These are phyloP conservation scores for Folsomia manolachei DNA, from an alignment of 2,888 invertebrate species.

Conservation along the genomic window DNA sequence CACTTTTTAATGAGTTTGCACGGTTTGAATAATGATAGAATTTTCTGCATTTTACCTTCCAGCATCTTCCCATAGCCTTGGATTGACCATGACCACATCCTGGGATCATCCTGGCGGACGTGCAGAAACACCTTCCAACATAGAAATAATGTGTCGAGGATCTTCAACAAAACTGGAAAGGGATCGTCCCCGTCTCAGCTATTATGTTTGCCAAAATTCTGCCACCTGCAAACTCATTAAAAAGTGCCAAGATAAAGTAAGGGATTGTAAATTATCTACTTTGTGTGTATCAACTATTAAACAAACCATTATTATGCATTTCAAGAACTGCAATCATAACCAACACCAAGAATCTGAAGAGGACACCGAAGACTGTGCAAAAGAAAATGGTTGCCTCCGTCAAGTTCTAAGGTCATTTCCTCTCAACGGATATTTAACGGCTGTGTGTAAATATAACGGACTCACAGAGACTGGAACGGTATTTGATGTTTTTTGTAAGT, in stretches of 20 bases:
- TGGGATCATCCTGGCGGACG: too few species aligned
- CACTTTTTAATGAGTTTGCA: too few species aligned
- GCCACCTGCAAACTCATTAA: slow-evolving; percentile 36
- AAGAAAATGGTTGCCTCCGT: slow-evolving; percentile 20
- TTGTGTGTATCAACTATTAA: slow-evolving; percentile 1
- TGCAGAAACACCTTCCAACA: background rate
- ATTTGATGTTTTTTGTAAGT: slow-evolving; percentile 40
- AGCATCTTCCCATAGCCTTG: too few species aligned
- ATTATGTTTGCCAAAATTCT: slow-evolving; percentile 33
- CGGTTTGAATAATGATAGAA: too few species aligned
- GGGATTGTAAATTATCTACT: background rate
- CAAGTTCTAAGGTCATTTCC: slow-evolving; percentile 28
- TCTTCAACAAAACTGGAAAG: background rate
- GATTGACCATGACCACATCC: too few species aligned
- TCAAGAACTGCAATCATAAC: slow-evolving; percentile 32
- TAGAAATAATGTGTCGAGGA: background rate
- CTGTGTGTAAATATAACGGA: slow-evolving; percentile 36
- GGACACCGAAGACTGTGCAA: slow-evolving; percentile 11
- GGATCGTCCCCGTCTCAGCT: slow-evolving; percentile 25
- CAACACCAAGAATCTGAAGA: slow-evolving; percentile 13
- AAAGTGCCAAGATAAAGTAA: slow-evolving; percentile 33
- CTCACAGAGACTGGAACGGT: slow-evolving; percentile 25
- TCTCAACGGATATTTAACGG: slow-evolving; percentile 36
- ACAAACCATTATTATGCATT: background rate
- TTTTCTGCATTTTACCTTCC: too few species aligned